Percentiles rank a stretch among this genome's conserved stretches.
Evolutionary conservation across 2,888 invertebrate species (phyloP).

Genomic region (Ametastegia equiseti): DNA sequence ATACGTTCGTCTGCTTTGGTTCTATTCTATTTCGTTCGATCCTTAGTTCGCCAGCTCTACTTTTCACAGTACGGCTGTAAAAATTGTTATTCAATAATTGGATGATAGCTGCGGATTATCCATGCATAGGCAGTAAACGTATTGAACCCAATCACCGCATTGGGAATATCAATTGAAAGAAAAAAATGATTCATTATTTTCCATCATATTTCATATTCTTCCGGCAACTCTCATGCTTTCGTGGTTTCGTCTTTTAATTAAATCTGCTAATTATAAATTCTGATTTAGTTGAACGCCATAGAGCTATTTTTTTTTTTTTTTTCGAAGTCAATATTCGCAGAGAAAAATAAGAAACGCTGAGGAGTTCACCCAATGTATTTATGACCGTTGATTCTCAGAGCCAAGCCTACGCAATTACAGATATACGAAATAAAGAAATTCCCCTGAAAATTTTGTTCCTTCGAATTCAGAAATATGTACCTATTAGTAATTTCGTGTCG

Average conservation of each 20-base stretch:
- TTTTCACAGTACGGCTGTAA: neutral
- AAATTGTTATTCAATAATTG: neutral
- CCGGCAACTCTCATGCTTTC: too few relatives aligned
- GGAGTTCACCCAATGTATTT: too few relatives aligned
- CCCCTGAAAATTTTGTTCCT: too few relatives aligned
- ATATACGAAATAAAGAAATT: neutral
- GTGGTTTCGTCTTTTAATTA: too few relatives aligned
- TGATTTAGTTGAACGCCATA: neutral
- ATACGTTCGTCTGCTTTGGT: conserved; percentile 42
- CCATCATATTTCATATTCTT: too few relatives aligned
- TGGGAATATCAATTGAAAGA: neutral
- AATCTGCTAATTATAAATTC: neutral
- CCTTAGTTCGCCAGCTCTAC: neutral
- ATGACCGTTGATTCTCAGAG: neutral
- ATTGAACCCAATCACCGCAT: neutral
- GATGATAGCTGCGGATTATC: neutral
- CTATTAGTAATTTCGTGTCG: neutral
- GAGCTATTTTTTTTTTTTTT: neutral
- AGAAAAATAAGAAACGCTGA: neutral
- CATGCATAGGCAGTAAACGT: neutral
- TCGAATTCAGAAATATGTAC: neutral
- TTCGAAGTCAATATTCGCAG: neutral
- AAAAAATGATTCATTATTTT: too few relatives aligned
- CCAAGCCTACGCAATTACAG: too few relatives aligned
- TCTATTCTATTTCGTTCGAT: conserved; percentile 22